A percentile compares a stretch with the other conserved stretches of the same genome.
Evolutionary conservation across 1,140 invertebrate species (phyloP).

Genomic region (Drosophila repleta): DNA sequence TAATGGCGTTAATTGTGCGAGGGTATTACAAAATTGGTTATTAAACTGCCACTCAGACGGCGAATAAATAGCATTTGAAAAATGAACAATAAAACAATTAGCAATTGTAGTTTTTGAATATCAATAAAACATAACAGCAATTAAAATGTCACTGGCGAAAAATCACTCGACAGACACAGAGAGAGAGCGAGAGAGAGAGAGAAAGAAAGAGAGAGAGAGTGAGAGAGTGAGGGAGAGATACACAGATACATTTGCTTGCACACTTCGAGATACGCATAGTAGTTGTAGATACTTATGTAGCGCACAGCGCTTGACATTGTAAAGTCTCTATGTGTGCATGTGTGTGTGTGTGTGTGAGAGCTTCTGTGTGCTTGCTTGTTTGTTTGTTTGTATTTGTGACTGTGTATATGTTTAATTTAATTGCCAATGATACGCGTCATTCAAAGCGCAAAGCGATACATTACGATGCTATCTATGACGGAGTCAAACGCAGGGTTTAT

Average conservation of each 20-base stretch:
- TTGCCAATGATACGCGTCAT: constrained; percentile 81
- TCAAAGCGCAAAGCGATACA: constrained; percentile 72
- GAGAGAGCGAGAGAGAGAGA: constrained; percentile 17
- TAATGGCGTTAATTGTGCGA: constrained; percentile 76
- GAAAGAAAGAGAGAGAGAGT: too few relatives aligned
- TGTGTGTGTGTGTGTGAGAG: constrained; percentile 28
- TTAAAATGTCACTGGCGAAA: constrained; percentile 80
- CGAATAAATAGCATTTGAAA: constrained; percentile 67
- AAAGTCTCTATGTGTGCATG: constrained; percentile 34
- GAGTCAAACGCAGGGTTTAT: constrained; percentile 38
- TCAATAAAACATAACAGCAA: constrained; percentile 81
- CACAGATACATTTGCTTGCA: background rate
- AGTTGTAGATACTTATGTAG: constrained; percentile 32
- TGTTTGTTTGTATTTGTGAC: constrained; percentile 39
- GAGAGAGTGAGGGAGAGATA: constrained; percentile 1
- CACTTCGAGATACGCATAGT: constrained; percentile 25
- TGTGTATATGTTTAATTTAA: constrained; percentile 76
- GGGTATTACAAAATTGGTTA: constrained; percentile 76
- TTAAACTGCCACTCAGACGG: constrained; percentile 74
- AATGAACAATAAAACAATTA: constrained; percentile 79
- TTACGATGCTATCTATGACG: constrained; percentile 65
- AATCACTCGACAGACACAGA: constrained; percentile 52
- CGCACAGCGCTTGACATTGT: constrained; percentile 61
- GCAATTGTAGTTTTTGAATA: constrained; percentile 79
- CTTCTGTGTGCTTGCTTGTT: constrained; percentile 17